phyloP scores from a whole-genome alignment of 2,888 invertebrate genomes.

The Sarcophaga carnaria region DNA sequence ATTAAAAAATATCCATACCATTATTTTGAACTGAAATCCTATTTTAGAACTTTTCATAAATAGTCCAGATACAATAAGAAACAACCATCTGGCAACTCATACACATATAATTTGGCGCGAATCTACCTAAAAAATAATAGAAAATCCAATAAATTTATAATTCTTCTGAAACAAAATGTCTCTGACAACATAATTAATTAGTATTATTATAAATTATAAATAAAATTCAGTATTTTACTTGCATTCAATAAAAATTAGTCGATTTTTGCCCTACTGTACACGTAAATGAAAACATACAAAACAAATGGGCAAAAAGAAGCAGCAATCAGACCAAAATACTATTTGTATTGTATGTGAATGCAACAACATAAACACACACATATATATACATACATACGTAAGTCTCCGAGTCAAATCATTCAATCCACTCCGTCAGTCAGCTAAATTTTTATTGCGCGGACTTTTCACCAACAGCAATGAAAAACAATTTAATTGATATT shows the following conservation, averaged over 20 bases:
- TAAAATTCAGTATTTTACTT: not conserved
- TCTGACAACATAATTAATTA: not conserved
- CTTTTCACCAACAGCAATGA: slow-evolving; percentile 44
- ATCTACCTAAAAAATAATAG: slow-evolving; percentile 9
- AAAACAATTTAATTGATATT: slow-evolving; percentile 36
- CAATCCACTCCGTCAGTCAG: slow-evolving; percentile 3
- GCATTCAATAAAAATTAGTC: slow-evolving; percentile 36
- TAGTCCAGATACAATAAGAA: not conserved
- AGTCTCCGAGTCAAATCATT: slow-evolving; percentile 3
- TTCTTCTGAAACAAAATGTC: not conserved
- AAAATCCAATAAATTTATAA: slow-evolving; percentile 9
- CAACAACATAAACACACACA: slow-evolving; percentile 29
- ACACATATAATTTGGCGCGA: slow-evolving; percentile 57
- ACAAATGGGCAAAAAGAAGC: slow-evolving; percentile 13
- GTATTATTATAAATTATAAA: not conserved
- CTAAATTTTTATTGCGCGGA: slow-evolving; percentile 63
- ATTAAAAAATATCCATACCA: slow-evolving; percentile 15
- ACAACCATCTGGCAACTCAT: slow-evolving; percentile 52
- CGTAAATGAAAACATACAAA: slow-evolving; percentile 20
- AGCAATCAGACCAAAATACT: slow-evolving; percentile 47
- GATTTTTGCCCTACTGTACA: slow-evolving; percentile 72
- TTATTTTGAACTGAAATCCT: slow-evolving; percentile 1
- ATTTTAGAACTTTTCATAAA: not conserved
- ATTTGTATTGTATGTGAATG: slow-evolving; percentile 11
- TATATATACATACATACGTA: slow-evolving; percentile 15